Evolutionary conservation across 2,113 vertebrate genomes (phyloP), one percentile per base, ranked within the genome.

Genomic region (Grammomys surdaster): DNA sequence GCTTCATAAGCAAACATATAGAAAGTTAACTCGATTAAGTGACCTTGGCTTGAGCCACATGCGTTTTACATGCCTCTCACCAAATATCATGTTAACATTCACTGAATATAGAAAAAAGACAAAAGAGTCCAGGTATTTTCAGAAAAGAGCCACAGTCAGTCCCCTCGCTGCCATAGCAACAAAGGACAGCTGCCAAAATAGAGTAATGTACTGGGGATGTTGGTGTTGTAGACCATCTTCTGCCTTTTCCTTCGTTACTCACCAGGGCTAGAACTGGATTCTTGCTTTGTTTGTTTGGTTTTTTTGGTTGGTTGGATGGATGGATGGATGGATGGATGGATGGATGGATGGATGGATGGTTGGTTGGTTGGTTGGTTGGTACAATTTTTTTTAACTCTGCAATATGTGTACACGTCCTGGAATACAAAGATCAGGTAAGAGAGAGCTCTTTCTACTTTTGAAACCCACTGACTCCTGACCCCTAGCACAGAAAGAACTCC

Each of bases 1-100:
- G 81, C 90, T 93, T 89, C 81, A 19, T 87, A 88, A 90, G 82
- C 82, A 90, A 95, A 93, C 60, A 91, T n/a, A 85, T 51, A 89
- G 65, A 65, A 97, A 90, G 63, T 89, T 91, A 77, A 84, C 95
- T 93, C 69, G 77, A 93, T 96, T 95, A 90, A 91, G 80, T 93
- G 90, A 87, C 85, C 96, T 91, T 91, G 89, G 56, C 84, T 81
- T 46, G 93, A 96, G 82, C 81, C 86, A 70, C 48, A 48, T 51
- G 9, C 70, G 72, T 33, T 97, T 85, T 85, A 56, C 26, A 51
- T 17, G 78, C 22, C 9, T 97, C 96, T 95, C 96, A 92, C 0
- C 4, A 91, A 48, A 95, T 80, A 91, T 69, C 54, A 78, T 70
- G 51, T 82, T 93, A 96, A 67, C 85, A 22, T 40, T 43, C 7